These are phyloP conservation scores for Clarias batrachus DNA, from an alignment of 2,113 vertebrate species.

Conservation along the genomic window DNA sequence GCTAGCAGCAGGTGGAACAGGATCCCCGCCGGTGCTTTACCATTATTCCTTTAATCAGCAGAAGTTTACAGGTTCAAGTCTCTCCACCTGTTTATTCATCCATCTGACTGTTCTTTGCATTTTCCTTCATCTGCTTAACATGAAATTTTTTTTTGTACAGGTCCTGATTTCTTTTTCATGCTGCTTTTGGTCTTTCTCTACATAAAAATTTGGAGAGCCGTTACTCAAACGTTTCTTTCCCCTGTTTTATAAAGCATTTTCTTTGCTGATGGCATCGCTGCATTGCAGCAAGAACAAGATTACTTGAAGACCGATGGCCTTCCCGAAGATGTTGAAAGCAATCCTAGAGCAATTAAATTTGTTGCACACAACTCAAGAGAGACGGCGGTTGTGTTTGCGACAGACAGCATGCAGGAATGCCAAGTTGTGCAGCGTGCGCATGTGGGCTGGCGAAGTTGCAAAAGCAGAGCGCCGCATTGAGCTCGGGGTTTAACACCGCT, in stretches of 20 bases:
- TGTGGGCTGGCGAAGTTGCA: constrained; percentile 37
- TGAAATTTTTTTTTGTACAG: no score
- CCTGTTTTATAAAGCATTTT: background rate
- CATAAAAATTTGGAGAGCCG: background rate
- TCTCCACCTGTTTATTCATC: background rate
- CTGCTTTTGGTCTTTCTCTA: background rate
- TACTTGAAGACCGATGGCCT: background rate
- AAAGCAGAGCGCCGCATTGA: constrained; percentile 35
- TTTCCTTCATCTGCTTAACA: background rate
- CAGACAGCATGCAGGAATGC: background rate
- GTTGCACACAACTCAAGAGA: background rate
- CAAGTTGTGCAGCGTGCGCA: background rate
- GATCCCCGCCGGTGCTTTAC: background rate
- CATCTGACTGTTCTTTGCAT: background rate
- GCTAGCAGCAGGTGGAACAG: constrained; percentile 3
- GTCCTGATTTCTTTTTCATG: background rate
- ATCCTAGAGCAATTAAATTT: background rate
- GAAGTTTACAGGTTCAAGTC: background rate
- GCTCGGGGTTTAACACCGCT: constrained; percentile 35
- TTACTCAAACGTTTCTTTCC: background rate
- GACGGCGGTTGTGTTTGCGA: background rate
- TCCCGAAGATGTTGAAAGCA: background rate
- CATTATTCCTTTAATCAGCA: background rate
- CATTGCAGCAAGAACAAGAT: constrained; percentile 22
- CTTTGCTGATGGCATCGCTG: background rate